Evolutionary conservation across 2,113 vertebrate species (phyloP), one percentile per base, ranked within the genome.

Genomic region (Tachysurus fulvidraco): DNA sequence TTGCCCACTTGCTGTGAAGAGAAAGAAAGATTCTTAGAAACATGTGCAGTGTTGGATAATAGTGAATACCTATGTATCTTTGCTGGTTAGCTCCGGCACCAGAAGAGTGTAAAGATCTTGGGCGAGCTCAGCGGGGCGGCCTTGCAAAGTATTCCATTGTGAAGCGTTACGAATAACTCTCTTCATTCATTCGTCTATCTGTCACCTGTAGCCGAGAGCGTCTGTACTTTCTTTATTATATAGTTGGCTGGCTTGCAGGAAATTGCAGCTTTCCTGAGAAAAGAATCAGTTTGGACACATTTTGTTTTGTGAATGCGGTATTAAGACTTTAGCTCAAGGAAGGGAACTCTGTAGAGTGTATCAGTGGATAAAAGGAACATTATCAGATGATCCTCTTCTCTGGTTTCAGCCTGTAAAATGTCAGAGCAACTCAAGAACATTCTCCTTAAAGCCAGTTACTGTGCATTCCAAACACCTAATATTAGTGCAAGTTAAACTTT

Each of bases 41-140:
- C 83, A 83, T 65, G n/a, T 30, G 77, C 65, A 69, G 82, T 54
- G 69, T 16, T 84, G 86, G 83, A 90, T 89, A 91, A 91, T 89
- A 77, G 84, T 92, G 89, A 94, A 81, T 92, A 90, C 83, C 88
- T 89, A 90, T 92, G 90, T 91, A 92, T 92, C 86, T 92, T 79
- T 87, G 86, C 89, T 88, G 85, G 81, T 81, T 46, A 78, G 86
- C 67, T 86, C 55, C 76, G 69, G 17, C 9, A 41, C 78, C 81
- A 86, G 86, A 88, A 78, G 83, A 46, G 67, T 73, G 84, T 71
- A 92, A 93, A 88, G 86, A 86, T 85, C 91, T 91, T 93, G 86
- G 69, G 86, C 62, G 85, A 92, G 73, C 85, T 86, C 88, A 41
- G 69, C 81, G 62, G 82, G 82, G 77, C 83, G 85, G 88, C 36